These are phyloP conservation scores for Trogon melanurus DNA, from an alignment of 2,113 vertebrate genomes.

Conservation along the genomic window DNA sequence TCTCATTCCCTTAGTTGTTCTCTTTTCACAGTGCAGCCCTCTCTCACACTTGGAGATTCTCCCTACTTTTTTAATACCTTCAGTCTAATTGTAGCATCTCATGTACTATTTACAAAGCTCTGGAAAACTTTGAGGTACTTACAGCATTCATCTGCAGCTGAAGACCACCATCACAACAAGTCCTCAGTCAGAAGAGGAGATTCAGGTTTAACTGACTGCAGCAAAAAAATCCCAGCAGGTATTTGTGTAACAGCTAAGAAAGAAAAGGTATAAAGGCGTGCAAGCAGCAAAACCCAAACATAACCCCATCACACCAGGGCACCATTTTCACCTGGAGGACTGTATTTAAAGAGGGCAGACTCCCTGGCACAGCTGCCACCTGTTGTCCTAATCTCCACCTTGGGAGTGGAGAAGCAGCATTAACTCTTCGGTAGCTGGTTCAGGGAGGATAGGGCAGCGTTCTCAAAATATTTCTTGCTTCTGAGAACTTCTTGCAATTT, in stretches of 20 bases:
- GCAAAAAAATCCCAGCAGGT: not conserved
- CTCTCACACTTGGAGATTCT: too few relatives aligned
- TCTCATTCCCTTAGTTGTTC: not conserved
- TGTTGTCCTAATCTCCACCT: not conserved
- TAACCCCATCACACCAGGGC: fast-evolving
- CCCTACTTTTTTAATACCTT: not conserved
- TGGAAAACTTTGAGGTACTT: not conserved
- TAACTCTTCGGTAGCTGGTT: not conserved
- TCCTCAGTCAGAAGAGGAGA: not conserved
- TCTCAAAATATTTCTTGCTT: not conserved
- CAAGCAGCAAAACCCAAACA: not conserved
- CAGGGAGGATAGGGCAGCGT: fast-evolving
- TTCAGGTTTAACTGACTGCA: not conserved
- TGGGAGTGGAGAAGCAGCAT: not conserved
- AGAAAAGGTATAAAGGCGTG: fast-evolving
- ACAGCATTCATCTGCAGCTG: not conserved
- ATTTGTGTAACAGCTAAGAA: not conserved
- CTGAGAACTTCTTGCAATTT: not conserved
- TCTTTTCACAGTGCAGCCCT: not conserved
- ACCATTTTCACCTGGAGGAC: fast-evolving
- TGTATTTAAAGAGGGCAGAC: not conserved
- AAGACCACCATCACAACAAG: not conserved
- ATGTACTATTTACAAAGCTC: not conserved
- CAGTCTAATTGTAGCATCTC: not conserved
- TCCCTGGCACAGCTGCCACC: not conserved